Evolutionary conservation across 2,888 invertebrate species (phyloP).

Genomic region (Physocephala rufipes): DNA sequence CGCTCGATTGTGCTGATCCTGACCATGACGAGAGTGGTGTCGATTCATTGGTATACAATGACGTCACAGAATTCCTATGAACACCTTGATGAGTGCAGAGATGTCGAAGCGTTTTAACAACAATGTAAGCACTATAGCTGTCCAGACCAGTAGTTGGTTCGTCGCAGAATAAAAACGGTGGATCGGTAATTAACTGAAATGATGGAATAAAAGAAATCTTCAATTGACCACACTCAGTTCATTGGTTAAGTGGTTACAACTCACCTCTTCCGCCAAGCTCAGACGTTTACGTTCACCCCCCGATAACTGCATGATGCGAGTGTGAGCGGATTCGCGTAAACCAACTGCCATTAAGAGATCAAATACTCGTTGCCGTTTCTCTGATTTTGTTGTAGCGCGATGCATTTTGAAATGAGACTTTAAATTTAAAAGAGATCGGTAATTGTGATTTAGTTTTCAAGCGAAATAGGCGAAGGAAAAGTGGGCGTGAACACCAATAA

Average conservation of each 20-base stretch:
- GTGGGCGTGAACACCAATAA: too few species aligned
- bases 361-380: constrained; percentile 58
- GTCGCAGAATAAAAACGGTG: constrained; percentile 89
- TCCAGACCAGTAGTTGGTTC: constrained; percentile 94
- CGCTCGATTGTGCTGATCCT: constrained; percentile 50
- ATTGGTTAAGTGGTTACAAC: background rate
- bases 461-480: background rate
- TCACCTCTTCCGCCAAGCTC: constrained; percentile 85
- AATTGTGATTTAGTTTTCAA: too few species aligned
- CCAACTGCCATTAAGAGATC: constrained; percentile 71
- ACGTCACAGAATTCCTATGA: constrained; percentile 50
- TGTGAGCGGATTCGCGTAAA: constrained; percentile 75
- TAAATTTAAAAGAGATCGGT: constrained; percentile 18
- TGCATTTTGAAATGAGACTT: constrained; percentile 84
- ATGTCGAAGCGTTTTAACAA: constrained; percentile 76
- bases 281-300: constrained; percentile 90
- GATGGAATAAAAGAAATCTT: background rate
- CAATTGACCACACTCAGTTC: too few species aligned
- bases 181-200: constrained; percentile 82
- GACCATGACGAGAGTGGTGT: constrained; percentile 44
- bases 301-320: constrained; percentile 79
- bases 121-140: constrained; percentile 85
- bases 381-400: constrained; percentile 66
- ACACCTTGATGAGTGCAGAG: constrained; percentile 67
- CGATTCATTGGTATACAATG: constrained; percentile 57